These are phyloP conservation scores for Neoascia interrupta DNA, from an alignment of 2,888 invertebrate species.

Conservation along the genomic window DNA sequence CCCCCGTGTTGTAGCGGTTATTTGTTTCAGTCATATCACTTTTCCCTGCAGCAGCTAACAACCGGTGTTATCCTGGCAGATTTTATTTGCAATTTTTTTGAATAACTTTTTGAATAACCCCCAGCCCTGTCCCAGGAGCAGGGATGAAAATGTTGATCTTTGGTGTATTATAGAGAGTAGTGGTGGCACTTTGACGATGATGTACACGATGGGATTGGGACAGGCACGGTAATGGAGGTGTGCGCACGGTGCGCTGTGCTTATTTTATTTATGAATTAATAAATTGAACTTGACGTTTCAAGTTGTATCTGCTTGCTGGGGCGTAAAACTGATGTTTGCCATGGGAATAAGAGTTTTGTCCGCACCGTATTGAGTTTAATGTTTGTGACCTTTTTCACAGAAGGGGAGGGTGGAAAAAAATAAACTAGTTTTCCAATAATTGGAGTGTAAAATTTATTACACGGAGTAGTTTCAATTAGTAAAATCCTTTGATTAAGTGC, in stretches of 20 bases:
- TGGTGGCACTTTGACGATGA: constrained; percentile 1
- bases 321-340: constrained; percentile 6
- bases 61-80: constrained; percentile 5
- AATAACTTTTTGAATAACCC: background rate
- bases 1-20: constrained; percentile 14
- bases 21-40: constrained; percentile 32
- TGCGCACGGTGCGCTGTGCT: background rate
- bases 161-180: background rate
- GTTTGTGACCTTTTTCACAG: no score
- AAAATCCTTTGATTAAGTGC: no score
- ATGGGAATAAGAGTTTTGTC: constrained; percentile 15
- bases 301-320: background rate
- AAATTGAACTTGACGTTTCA: constrained; percentile 51
- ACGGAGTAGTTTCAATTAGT: no score
- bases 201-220: background rate
- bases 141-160: background rate
- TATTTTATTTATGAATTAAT: constrained; percentile 47
- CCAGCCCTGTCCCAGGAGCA: constrained; percentile 2
- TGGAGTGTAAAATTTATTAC: no score
- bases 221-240: background rate
- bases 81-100: background rate
- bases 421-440: no score
- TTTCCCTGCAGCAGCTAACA: constrained; percentile 26
- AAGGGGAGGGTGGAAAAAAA: no score
- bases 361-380: no score